Conservation (phyloP, 64 coral and sea anemone genomes). For the Hydrozoanthus tunicans region DNA sequence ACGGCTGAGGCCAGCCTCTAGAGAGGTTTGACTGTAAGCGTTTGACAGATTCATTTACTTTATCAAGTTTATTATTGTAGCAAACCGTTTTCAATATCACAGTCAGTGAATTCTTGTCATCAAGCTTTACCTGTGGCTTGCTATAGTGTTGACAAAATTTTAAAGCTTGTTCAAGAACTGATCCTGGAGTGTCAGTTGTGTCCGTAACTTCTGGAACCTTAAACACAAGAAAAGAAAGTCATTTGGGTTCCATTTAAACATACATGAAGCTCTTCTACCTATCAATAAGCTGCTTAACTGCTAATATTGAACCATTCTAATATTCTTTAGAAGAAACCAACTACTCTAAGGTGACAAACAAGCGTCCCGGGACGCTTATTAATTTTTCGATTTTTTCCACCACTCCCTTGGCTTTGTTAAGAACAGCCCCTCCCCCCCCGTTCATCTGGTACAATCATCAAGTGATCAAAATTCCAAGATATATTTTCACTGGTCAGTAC, state of each 20-base stretch:
- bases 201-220: neutral
- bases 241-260: neutral
- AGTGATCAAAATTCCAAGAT: too few relatives aligned
- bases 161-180: slow-evolving; percentile 75
- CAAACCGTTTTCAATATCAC: neutral
- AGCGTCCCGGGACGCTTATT: too few relatives aligned
- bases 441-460: too few relatives aligned
- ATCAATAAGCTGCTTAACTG: neutral
- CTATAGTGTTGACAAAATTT: slow-evolving; percentile 82
- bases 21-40: too few relatives aligned
- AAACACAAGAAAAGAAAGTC: neutral
- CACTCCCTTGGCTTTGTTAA: too few relatives aligned
- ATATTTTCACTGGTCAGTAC: too few relatives aligned
- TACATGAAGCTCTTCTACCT: neutral
- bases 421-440: too few relatives aligned
- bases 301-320: neutral
- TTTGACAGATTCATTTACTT: too few relatives aligned
- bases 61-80: neutral
- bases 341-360: too few relatives aligned
- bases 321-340: neutral
- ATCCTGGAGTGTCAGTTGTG: slow-evolving; percentile 46
- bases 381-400: too few relatives aligned
- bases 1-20: too few relatives aligned
- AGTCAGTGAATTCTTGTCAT: neutral
- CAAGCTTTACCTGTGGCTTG: slow-evolving; percentile 75